phyloP scores from a whole-genome alignment of 2,113 vertebrate genomes.

The Oceanites oceanicus region DNA sequence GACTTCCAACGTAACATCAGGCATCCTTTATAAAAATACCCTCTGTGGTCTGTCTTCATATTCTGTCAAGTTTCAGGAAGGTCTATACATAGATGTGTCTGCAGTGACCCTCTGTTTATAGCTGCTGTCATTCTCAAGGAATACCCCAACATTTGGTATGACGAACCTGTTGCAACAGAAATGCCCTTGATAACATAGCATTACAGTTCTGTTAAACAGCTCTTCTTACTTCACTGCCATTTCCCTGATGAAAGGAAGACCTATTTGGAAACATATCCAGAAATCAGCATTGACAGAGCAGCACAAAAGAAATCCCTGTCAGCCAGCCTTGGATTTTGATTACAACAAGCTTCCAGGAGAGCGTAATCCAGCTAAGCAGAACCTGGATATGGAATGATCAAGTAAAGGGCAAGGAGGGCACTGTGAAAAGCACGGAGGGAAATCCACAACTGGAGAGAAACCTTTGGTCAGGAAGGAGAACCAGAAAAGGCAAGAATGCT shows the following conservation, averaged over 20 bases:
- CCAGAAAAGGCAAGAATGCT: slow-evolving; percentile 48
- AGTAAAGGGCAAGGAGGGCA: slow-evolving; percentile 23
- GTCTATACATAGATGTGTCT: not conserved
- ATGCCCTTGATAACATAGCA: not conserved
- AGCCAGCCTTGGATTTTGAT: not conserved
- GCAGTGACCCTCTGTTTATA: not conserved
- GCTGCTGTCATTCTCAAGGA: not conserved
- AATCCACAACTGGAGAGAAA: slow-evolving; percentile 44
- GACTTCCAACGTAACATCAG: not conserved
- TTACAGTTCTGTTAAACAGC: not conserved
- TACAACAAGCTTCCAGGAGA: not conserved
- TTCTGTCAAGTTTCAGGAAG: not conserved
- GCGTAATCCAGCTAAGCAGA: not conserved
- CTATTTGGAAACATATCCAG: not conserved
- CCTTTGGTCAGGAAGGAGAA: slow-evolving; percentile 53
- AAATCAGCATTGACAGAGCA: not conserved
- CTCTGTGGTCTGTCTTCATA: not conserved
- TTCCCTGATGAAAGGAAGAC: not conserved
- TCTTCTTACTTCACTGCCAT: not conserved
- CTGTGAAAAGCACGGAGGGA: slow-evolving; percentile 11
- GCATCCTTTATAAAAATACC: not conserved
- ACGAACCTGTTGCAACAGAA: not conserved
- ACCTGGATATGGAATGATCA: slow-evolving; percentile 10
- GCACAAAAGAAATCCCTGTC: slow-evolving; percentile 28
- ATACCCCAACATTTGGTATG: not conserved